These are phyloP conservation scores for Calosoma granatense DNA, from an alignment of 1,140 invertebrate species.

Conservation along the genomic window DNA sequence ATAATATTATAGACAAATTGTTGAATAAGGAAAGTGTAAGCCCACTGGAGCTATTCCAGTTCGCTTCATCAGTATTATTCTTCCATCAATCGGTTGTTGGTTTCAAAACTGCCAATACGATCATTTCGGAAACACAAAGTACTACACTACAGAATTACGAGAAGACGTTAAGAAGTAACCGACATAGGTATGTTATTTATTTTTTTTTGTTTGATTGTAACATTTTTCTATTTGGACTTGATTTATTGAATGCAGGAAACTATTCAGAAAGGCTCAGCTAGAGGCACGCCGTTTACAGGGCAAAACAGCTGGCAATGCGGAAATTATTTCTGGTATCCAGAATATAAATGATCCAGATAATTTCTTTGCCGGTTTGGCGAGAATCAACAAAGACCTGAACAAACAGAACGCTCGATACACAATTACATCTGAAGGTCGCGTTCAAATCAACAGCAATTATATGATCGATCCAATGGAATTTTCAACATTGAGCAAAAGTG, in stretches of 20 bases:
- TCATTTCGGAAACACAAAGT: constrained; percentile 1
- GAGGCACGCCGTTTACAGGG: constrained; percentile 34
- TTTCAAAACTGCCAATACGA: background rate
- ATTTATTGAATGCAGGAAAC: constrained; percentile 28
- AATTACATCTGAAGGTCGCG: constrained; percentile 34
- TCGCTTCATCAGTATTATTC: background rate
- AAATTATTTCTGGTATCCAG: constrained; percentile 35
- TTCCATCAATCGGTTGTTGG: background rate
- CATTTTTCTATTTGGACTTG: background rate
- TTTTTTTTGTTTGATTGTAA: background rate
- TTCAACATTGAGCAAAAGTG: constrained; percentile 27
- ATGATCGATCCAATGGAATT: constrained; percentile 33
- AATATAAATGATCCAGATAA: constrained; percentile 36
- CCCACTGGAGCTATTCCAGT: background rate
- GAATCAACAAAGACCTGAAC: constrained; percentile 37
- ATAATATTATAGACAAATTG: background rate
- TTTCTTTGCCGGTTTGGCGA: constrained; percentile 34
- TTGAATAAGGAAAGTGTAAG: background rate
- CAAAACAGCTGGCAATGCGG: constrained; percentile 33
- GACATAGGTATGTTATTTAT: constrained; percentile 3
- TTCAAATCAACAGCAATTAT: constrained; percentile 35
- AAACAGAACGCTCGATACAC: constrained; percentile 34
- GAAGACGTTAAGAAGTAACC: background rate
- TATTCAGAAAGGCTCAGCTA: constrained; percentile 36
- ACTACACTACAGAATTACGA: background rate